phyloP scores from a whole-genome alignment of 2,888 invertebrate genomes.

The Rotaria magnacalcarata region DNA sequence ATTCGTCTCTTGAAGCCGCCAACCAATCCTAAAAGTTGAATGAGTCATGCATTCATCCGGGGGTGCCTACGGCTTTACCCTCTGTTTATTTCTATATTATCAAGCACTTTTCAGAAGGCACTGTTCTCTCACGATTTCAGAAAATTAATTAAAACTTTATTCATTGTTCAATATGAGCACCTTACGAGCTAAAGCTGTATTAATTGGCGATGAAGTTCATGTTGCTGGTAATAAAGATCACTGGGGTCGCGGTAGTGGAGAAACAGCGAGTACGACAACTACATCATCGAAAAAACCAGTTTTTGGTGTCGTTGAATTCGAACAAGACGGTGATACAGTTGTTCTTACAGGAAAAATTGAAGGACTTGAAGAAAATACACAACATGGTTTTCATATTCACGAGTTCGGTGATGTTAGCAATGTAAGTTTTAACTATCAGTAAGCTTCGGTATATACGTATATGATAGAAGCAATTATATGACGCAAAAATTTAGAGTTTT shows the following conservation, averaged over 20 bases:
- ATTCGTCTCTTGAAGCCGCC: no score
- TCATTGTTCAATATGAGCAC: constrained; percentile 23
- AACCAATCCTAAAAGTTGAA: no score
- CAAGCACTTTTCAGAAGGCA: background rate
- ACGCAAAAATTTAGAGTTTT: no score
- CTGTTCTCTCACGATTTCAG: background rate
- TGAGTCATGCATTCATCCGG: no score
- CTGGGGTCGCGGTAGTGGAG: background rate
- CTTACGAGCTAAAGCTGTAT: constrained; percentile 38
- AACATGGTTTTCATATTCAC: constrained; percentile 86
- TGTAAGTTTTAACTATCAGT: constrained; percentile 50
- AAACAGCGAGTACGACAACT: background rate
- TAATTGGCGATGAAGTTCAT: constrained; percentile 41
- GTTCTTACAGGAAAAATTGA: background rate
- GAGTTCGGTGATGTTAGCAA: constrained; percentile 93
- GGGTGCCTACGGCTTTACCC: no score
- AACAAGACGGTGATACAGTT: background rate
- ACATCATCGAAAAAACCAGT: background rate
- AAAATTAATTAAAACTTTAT: background rate
- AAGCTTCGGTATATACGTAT: constrained; percentile 61
- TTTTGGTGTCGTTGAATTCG: background rate
- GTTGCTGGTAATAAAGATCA: constrained; percentile 43
- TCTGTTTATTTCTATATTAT: no score
- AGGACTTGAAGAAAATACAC: background rate
- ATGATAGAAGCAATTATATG: no score